Evolutionary conservation across 2,888 invertebrate species (phyloP), one percentile per base, ranked within the genome.

Genomic region (Ophion slaviceki): DNA sequence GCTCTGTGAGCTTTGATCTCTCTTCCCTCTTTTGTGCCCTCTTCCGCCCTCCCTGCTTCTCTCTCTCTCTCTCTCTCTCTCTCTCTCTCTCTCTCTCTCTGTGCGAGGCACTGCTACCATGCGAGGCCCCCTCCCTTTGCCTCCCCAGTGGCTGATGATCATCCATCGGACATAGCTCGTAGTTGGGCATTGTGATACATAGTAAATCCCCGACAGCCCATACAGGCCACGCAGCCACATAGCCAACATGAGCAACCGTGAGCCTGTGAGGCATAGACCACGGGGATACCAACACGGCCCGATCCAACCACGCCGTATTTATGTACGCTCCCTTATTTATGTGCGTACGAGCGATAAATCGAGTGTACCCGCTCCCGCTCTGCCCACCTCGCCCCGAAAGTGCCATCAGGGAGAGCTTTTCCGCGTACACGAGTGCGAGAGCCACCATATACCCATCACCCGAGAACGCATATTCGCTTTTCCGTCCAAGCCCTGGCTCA

Each of bases 261-360:
- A 74, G 67, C 67, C 62, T 68, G 78, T 45, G 83, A 75, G 75
- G 83, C 74, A 82, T 74, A 79, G 79, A 87, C 85, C 84, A 82
- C 85, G 67, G 6, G 61, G 66, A 66, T 20, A 66, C 17, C 66
- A 28, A 66, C 20, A 61, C 32, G 32, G 84, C 53, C 11, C 47
- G 59, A 57, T 28, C 72, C 82, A 72, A 80, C 84, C 82, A 64
- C 85, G 86, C 84, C 83, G 87, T 88, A 88, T 89, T 88, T 89
- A 88, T 88, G 88, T 85, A 84, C 87, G 86, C 84, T 88, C 86
- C 88, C 88, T 89, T 89, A 89, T 90, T 89, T 89, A 90, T 89
- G 86, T 80, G 88, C 86, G 85, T 86, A 86, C 82, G 82, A 81
- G 80, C 88, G 87, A 89, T 89, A 89, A 88, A 89, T 89, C 84